phyloP scores from a whole-genome alignment of 2,888 invertebrate genomes.

The Lasioglossum villosulum region DNA sequence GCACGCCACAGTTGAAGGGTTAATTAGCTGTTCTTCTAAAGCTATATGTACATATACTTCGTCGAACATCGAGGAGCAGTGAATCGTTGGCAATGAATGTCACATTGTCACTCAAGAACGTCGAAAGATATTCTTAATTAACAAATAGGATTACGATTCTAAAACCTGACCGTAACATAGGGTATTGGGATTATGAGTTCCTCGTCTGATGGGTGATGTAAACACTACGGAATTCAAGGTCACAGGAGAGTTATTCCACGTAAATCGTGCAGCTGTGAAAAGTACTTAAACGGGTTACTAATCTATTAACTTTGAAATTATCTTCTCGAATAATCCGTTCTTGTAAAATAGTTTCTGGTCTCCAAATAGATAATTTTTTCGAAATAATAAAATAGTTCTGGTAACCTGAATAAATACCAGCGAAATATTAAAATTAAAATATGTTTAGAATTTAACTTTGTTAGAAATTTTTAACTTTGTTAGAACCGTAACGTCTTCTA shows the following conservation, averaged over 20 bases:
- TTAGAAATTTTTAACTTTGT: conserved; percentile 24
- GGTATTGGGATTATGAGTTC: neutral
- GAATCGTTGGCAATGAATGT: neutral
- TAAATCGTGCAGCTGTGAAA: neutral
- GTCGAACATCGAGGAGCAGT: neutral
- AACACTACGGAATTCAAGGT: conserved; percentile 15
- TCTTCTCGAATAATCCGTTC: neutral
- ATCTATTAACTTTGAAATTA: neutral
- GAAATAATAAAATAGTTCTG: neutral
- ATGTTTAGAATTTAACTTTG: neutral
- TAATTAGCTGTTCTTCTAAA: neutral
- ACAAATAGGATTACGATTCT: neutral
- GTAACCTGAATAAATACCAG: neutral
- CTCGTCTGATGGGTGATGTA: neutral
- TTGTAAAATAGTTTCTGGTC: neutral
- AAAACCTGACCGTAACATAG: neutral
- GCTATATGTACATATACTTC: neutral
- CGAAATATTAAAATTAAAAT: neutral
- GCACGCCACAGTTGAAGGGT: neutral
- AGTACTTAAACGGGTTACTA: neutral
- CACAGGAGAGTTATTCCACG: neutral
- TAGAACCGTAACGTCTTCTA: conserved; percentile 38
- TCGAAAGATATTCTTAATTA: conserved; percentile 1
- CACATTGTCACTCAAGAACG: neutral
- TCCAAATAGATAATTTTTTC: neutral